A percentile compares a stretch with the other conserved stretches of the same genome.
These are phyloP conservation scores for Copsychus sechellarum DNA, from an alignment of 2,113 vertebrate genomes.

Conservation along the genomic window DNA sequence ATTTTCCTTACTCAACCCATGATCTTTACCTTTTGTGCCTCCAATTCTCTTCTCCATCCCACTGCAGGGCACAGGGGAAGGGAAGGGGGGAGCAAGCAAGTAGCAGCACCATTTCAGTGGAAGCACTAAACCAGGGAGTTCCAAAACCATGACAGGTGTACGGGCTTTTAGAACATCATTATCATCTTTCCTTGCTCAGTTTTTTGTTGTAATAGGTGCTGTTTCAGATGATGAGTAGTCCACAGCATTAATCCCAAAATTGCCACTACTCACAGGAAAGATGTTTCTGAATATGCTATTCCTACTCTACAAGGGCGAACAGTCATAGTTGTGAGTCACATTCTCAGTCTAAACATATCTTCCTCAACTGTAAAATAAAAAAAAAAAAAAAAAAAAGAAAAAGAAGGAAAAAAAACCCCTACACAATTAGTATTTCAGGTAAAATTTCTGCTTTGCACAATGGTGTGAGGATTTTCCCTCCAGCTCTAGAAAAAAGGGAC, in stretches of 20 bases:
- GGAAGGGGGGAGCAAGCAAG: not conserved
- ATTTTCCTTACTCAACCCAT: not conserved
- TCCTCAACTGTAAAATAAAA: not conserved
- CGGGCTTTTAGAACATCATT: not conserved
- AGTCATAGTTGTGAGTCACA: not conserved
- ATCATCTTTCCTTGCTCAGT: not conserved
- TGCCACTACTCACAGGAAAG: not conserved
- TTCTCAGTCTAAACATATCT: not conserved
- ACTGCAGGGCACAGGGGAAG: not conserved
- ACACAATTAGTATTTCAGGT: not conserved
- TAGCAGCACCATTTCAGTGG: not conserved
- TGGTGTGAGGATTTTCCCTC: not conserved
- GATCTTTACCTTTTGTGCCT: not conserved
- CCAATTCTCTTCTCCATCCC: not conserved
- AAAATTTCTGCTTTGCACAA: not conserved
- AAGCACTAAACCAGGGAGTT: not conserved
- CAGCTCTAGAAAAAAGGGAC: not conserved
- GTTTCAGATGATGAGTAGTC: not conserved
- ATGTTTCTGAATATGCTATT: not conserved
- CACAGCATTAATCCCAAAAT: not conserved
- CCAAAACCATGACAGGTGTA: not conserved
- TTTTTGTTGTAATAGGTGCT: not conserved
- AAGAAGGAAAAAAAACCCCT: too few species aligned
- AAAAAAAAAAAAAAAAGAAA: too few species aligned
- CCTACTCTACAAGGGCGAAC: not conserved